Percentiles rank a stretch among this genome's conserved stretches.
These are phyloP conservation scores for Bombus ignitus DNA, from an alignment of 1,140 invertebrate species.

Conservation along the genomic window DNA sequence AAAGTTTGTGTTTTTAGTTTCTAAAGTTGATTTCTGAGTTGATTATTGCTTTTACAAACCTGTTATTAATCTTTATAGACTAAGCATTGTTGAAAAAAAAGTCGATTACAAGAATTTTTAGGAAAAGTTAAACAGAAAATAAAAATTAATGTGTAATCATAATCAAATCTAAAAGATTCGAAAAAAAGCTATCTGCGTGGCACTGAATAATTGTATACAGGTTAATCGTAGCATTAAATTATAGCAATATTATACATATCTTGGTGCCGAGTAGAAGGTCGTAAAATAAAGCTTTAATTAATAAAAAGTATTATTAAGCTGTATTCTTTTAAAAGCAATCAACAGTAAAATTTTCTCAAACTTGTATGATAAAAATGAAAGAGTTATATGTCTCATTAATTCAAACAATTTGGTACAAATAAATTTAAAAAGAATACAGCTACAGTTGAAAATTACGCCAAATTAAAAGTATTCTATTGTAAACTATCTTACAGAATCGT, in stretches of 20 bases:
- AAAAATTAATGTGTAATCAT: not conserved
- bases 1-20: not conserved
- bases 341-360: not conserved
- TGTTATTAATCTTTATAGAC: not conserved
- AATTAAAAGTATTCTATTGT: constrained; percentile 42
- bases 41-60: not conserved
- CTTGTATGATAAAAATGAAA: not conserved
- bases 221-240: constrained; percentile 44
- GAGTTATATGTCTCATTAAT: not conserved
- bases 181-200: not conserved
- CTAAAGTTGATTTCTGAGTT: not conserved
- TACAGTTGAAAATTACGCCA: constrained; percentile 22
- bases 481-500: constrained; percentile 19
- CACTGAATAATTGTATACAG: constrained; percentile 2
- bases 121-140: constrained; percentile 2
- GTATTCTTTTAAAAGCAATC: constrained; percentile 28
- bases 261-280: constrained; percentile 47
- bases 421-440: constrained; percentile 26
- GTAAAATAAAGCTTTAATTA: constrained; percentile 29
- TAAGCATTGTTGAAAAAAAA: not conserved
- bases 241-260: constrained; percentile 69
- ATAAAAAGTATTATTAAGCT: constrained; percentile 35
- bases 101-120: not conserved
- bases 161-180: not conserved
- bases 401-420: not conserved